These are phyloP conservation scores for Adelognathus sp. DNA, from an alignment of 2,888 invertebrate species.

Conservation along the genomic window DNA sequence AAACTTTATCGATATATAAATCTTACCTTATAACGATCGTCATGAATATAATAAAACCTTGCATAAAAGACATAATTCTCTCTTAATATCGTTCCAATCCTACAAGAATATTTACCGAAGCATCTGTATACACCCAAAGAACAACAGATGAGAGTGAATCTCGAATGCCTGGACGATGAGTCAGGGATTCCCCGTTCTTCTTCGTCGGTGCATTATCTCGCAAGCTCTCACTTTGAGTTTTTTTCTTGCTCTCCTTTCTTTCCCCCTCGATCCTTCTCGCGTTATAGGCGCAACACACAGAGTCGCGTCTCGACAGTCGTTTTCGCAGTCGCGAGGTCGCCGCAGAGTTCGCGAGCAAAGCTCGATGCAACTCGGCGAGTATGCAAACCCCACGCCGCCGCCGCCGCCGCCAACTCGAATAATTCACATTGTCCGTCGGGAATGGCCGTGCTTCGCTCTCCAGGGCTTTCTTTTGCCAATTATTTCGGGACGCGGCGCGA, in stretches of 20 bases:
- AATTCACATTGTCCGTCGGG: conserved; percentile 81
- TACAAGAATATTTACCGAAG: conserved; percentile 8
- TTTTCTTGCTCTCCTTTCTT: conserved; percentile 7
- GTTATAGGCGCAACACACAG: conserved; percentile 34
- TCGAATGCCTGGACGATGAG: conserved; percentile 49
- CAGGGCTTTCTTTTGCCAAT: conserved; percentile 80
- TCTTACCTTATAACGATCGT: too few species aligned
- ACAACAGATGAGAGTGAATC: conserved; percentile 46
- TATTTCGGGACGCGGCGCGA: conserved; percentile 78
- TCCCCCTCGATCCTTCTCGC: conserved; percentile 15
- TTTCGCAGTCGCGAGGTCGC: conserved; percentile 52
- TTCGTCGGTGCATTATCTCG: conserved; percentile 45
- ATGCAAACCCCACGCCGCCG: conserved; percentile 70
- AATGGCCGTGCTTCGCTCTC: conserved; percentile 72
- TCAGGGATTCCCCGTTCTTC: conserved; percentile 55
- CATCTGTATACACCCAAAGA: conserved; percentile 28
- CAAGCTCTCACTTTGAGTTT: conserved; percentile 26
- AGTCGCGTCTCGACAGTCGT: conserved; percentile 45
- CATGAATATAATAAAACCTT: background rate
- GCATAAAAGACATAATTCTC: background rate
- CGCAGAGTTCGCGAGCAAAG: conserved; percentile 49
- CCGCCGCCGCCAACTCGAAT: conserved; percentile 77
- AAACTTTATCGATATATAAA: too few species aligned
- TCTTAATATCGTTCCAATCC: background rate
- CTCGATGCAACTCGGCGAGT: conserved; percentile 18